A percentile compares a stretch with the other conserved stretches of the same genome.
phyloP scores from a whole-genome alignment of 92 coral and sea anemone genomes.

The Parazoanthus swiftii region DNA sequence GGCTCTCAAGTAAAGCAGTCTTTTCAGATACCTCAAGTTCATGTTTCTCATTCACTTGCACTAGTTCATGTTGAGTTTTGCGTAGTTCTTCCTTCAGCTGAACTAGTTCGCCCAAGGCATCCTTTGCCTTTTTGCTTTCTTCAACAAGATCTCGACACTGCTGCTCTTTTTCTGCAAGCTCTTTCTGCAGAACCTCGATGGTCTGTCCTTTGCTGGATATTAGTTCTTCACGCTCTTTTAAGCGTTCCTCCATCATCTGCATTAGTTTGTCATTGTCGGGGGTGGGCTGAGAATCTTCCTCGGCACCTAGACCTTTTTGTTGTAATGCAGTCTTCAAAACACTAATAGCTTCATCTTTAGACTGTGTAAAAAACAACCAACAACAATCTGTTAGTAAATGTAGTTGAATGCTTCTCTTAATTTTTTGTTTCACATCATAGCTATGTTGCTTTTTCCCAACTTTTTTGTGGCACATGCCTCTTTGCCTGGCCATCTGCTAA shows the following conservation, averaged over 20 bases:
- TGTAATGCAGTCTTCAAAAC: constrained; percentile 90
- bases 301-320: constrained; percentile 81
- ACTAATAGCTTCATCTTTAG: constrained; percentile 95
- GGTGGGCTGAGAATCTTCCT: constrained; percentile 54
- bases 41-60: constrained; percentile 63
- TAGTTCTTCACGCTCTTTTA: constrained; percentile 76
- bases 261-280: constrained; percentile 78
- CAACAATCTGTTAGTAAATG: no score
- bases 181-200: constrained; percentile 59
- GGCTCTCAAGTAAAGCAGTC: constrained; percentile 5
- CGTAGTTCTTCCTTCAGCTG: constrained; percentile 38
- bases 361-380: constrained; percentile 51
- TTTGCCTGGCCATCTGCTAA: no score
- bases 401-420: no score
- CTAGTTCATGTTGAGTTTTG: neutral
- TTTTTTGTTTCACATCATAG: no score
- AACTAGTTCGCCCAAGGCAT: constrained; percentile 39
- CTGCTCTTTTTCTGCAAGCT: constrained; percentile 51
- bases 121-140: constrained; percentile 22
- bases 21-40: constrained; percentile 46
- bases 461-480: no score
- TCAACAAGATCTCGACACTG: constrained; percentile 36
- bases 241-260: constrained; percentile 78
- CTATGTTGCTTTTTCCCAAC: no score
- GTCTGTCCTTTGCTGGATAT: constrained; percentile 56